These are phyloP conservation scores for Battus philenor DNA, from an alignment of 1,140 invertebrate species.

Conservation along the genomic window DNA sequence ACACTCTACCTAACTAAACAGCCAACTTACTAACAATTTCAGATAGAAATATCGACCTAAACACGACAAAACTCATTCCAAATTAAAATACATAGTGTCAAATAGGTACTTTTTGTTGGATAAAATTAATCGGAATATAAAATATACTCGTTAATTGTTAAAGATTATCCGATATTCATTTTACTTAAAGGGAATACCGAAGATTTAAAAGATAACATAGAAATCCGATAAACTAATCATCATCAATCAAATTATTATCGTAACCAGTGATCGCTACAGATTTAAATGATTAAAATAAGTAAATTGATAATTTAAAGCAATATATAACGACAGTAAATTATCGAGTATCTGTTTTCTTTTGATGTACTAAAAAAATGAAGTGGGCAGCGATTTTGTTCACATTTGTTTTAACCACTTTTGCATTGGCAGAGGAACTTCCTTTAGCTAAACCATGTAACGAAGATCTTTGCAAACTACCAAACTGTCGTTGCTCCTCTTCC, in stretches of 20 bases:
- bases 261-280: constrained; percentile 3
- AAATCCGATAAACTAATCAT: neutral
- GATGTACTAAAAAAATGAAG: constrained; percentile 3
- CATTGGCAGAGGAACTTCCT: constrained; percentile 4
- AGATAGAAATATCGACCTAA: no score
- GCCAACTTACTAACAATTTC: no score
- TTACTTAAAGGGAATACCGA: no score
- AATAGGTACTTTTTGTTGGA: no score
- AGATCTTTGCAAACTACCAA: constrained; percentile 39
- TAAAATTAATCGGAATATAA: no score
- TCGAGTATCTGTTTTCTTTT: neutral
- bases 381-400: constrained; percentile 1
- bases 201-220: neutral
- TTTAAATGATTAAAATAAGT: constrained; percentile 4
- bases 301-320: neutral
- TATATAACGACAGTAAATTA: constrained; percentile 3
- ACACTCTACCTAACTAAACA: no score
- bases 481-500: constrained; percentile 65
- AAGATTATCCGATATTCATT: no score
- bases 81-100: no score
- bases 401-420: neutral
- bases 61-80: no score
- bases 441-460: constrained; percentile 24
- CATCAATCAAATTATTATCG: neutral
- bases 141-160: no score